A percentile compares a stretch with the other conserved stretches of the same genome.
Conservation (phyloP, 2,113 vertebrate species). For the Heliornis fulica region DNA sequence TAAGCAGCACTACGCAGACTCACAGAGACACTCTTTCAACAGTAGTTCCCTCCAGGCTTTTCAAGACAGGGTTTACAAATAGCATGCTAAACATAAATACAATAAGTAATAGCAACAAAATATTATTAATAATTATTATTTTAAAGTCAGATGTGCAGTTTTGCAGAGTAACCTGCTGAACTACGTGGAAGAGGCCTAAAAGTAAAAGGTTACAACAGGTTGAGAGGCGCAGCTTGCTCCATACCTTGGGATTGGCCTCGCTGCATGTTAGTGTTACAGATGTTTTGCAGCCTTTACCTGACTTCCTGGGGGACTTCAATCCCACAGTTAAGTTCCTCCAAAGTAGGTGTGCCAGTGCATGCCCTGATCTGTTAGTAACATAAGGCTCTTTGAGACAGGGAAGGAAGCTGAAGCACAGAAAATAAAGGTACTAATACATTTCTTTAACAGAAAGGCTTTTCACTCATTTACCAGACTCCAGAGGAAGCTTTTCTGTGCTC, state of each 20-base stretch:
- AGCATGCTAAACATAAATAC: not conserved
- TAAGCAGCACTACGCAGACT: not conserved
- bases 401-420: not conserved
- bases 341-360: not conserved
- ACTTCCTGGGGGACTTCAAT: not conserved
- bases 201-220: not conserved
- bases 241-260: not conserved
- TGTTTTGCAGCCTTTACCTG: not conserved
- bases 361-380: not conserved
- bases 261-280: not conserved
- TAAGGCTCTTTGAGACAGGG: not conserved
- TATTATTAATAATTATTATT: no score
- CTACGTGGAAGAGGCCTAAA: not conserved
- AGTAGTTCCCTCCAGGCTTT: not conserved
- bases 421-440: not conserved
- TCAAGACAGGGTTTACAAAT: not conserved
- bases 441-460: not conserved
- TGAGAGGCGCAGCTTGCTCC: not conserved
- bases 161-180: not conserved
- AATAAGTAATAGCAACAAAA: no score
- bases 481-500: not conserved
- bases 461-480: not conserved
- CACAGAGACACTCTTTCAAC: not conserved
- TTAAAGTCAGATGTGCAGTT: not conserved
- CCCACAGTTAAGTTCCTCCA: not conserved